Percentiles rank a stretch among this genome's conserved stretches.
Evolutionary conservation across 2,797 vertebrate genomes (phyloP).

Genomic region (Bovichtus diacanthus): DNA sequence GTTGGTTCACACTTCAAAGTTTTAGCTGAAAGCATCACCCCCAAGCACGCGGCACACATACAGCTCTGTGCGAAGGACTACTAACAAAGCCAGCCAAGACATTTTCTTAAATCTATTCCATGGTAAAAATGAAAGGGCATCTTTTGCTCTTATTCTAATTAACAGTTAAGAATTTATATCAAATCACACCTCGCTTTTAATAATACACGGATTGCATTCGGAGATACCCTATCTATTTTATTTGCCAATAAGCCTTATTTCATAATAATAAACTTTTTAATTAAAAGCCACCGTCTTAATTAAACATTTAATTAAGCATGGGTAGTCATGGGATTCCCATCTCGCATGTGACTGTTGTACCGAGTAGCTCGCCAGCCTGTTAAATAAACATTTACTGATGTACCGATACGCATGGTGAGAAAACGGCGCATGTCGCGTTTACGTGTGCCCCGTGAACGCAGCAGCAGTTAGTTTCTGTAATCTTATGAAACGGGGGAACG

Average conservation of each 20-base stretch:
- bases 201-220: slow-evolving; percentile 37
- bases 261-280: slow-evolving; percentile 71
- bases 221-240: slow-evolving; percentile 47
- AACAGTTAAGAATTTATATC: slow-evolving; percentile 36
- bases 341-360: slow-evolving; percentile 52
- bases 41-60: not conserved
- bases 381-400: slow-evolving; percentile 72
- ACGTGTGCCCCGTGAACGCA: slow-evolving; percentile 12
- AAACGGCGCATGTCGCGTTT: slow-evolving; percentile 3
- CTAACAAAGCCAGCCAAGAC: not conserved
- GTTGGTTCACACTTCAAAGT: slow-evolving; percentile 52
- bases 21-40: slow-evolving; percentile 3
- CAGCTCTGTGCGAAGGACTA: not conserved
- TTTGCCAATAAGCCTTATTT: slow-evolving; percentile 62
- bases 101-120: slow-evolving; percentile 7
- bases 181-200: slow-evolving; percentile 44
- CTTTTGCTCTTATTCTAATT: slow-evolving; percentile 23
- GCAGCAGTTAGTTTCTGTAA: slow-evolving; percentile 52
- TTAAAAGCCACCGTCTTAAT: slow-evolving; percentile 72
- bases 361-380: slow-evolving; percentile 49
- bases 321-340: slow-evolving; percentile 54
- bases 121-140: slow-evolving; percentile 14
- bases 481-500: slow-evolving; percentile 65
- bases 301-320: slow-evolving; percentile 73
- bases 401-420: slow-evolving; percentile 26